A percentile compares a stretch with the other conserved stretches of the same genome.
These are phyloP conservation scores for Notospermus geniculatus DNA, from an alignment of 1,140 invertebrate species.

Conservation along the genomic window DNA sequence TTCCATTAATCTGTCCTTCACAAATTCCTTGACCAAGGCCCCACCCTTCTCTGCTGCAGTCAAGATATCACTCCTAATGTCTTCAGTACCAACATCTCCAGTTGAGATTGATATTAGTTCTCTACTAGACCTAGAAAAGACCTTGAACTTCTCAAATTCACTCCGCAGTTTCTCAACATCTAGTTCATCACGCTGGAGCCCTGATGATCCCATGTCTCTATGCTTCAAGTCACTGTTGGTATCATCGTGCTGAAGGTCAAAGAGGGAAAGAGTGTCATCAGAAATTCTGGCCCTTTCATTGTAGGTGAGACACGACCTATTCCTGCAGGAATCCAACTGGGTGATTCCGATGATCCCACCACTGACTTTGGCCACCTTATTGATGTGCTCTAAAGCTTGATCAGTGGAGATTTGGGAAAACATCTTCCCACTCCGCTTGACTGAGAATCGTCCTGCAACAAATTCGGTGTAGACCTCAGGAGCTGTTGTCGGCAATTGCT, in stretches of 20 bases:
- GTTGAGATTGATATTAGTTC: not conserved
- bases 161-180: not conserved
- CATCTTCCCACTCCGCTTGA: not conserved
- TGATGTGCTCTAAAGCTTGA: not conserved
- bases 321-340: not conserved
- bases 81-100: not conserved
- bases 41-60: not conserved
- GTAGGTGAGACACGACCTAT: slow-evolving; percentile 2
- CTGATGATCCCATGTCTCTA: not conserved
- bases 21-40: not conserved
- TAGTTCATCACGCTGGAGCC: not conserved
- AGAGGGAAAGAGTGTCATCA: not conserved
- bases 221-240: not conserved
- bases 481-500: too few species aligned
- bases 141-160: not conserved
- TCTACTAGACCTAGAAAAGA: not conserved
- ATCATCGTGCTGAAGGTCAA: not conserved
- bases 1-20: not conserved
- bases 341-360: slow-evolving; percentile 6
- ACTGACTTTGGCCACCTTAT: not conserved
- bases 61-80: not conserved
- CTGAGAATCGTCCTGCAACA: not conserved
- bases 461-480: not conserved
- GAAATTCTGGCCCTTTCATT: not conserved
- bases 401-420: not conserved